Evolutionary conservation across 2,113 vertebrate genomes (phyloP).

Genomic region (Litocranius walleri): DNA sequence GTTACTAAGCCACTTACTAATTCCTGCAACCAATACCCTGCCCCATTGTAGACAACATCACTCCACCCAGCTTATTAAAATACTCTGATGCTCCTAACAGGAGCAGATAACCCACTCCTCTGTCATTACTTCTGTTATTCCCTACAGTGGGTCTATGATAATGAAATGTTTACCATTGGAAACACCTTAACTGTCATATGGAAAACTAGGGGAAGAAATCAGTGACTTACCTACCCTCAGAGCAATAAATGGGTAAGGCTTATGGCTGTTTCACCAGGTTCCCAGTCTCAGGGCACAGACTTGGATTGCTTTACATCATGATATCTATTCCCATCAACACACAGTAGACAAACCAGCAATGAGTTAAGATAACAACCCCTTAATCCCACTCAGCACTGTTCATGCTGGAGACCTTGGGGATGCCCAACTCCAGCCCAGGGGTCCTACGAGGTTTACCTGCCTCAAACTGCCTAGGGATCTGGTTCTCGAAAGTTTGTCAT

Average conservation of each 20-base stretch:
- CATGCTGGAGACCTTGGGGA: background rate
- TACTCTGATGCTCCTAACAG: background rate
- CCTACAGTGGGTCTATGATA: background rate
- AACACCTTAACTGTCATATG: background rate
- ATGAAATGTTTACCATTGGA: background rate
- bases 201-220: background rate
- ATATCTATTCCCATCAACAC: background rate
- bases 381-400: background rate
- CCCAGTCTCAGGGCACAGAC: background rate
- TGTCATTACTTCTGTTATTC: background rate
- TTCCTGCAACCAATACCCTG: background rate
- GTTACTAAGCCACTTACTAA: background rate
- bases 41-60: background rate
- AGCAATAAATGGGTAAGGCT: background rate
- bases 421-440: background rate
- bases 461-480: background rate
- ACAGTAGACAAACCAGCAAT: background rate
- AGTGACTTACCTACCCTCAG: background rate
- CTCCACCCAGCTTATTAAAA: background rate
- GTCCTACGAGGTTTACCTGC: background rate
- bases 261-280: background rate
- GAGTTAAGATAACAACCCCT: background rate
- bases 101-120: background rate
- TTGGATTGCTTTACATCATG: background rate
- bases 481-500: accelerated